phyloP scores from a whole-genome alignment of 2,888 invertebrate genomes.

The Aporophyla lueneburgensis region DNA sequence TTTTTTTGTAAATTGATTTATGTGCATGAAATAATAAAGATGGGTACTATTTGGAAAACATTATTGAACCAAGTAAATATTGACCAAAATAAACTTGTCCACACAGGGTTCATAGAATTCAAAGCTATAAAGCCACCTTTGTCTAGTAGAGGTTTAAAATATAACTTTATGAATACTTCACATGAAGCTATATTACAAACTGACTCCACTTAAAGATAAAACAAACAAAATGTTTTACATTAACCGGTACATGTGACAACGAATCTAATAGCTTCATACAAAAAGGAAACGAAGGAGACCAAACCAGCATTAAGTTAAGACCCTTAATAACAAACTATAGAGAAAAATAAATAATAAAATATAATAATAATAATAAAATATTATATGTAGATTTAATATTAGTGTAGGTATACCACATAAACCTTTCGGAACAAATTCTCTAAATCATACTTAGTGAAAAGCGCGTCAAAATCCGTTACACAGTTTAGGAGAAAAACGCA shows the following conservation, averaged over 20 bases:
- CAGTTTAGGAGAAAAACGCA: too few species aligned
- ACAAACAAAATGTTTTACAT: constrained; percentile 33
- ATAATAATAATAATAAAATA: too few species aligned
- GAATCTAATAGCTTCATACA: constrained; percentile 48
- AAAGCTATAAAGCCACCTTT: not conserved
- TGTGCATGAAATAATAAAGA: not conserved
- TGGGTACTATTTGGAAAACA: not conserved
- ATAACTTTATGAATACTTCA: not conserved
- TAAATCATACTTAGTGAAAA: not conserved
- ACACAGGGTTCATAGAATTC: not conserved
- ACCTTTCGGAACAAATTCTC: not conserved
- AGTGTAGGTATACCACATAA: not conserved
- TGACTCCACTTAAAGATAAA: constrained; percentile 23
- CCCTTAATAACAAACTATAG: constrained; percentile 15
- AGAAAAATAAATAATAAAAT: too few species aligned
- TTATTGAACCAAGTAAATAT: not conserved
- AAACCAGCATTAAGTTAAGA: not conserved
- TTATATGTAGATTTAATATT: not conserved
- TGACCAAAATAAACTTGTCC: not conserved
- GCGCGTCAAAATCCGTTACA: too few species aligned
- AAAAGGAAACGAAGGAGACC: constrained; percentile 41
- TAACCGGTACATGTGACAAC: constrained; percentile 29
- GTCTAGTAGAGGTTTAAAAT: not conserved
- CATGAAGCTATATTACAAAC: constrained; percentile 12
- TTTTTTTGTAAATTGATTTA: not conserved